These are phyloP conservation scores for Eupithecia dodoneata DNA, from an alignment of 2,888 invertebrate species.

Conservation along the genomic window DNA sequence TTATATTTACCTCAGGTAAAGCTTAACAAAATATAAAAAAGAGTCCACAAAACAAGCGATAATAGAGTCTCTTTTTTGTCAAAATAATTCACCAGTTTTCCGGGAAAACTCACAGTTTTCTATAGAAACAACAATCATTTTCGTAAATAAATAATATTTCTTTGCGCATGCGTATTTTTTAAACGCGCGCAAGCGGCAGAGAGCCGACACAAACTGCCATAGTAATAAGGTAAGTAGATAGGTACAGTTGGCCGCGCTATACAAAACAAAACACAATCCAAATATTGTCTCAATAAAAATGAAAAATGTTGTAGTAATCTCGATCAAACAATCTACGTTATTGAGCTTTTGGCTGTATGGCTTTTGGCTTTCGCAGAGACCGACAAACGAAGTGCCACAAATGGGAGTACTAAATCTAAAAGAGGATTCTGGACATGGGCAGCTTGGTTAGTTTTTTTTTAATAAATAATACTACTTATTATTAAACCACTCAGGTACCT, in stretches of 20 bases:
- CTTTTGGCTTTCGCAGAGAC: background rate
- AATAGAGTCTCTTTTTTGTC: background rate
- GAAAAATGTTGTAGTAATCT: background rate
- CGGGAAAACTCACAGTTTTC: background rate
- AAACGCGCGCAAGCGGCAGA: constrained; percentile 67
- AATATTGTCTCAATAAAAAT: background rate
- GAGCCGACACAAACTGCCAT: constrained; percentile 66
- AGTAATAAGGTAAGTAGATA: constrained; percentile 16
- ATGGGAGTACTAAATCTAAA: background rate
- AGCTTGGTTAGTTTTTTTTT: background rate
- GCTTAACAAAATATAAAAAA: background rate
- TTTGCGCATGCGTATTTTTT: constrained; percentile 65
- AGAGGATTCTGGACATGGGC: background rate
- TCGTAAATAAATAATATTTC: background rate
- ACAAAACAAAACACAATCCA: constrained; percentile 2
- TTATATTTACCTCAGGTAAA: background rate
- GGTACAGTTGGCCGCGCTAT: background rate
- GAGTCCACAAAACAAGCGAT: background rate
- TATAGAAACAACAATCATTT: background rate
- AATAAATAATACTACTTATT: no score
- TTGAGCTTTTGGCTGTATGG: background rate
- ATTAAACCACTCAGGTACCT: no score
- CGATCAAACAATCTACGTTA: background rate
- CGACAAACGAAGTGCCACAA: background rate
- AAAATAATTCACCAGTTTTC: background rate